Conservation (phyloP, 2,888 invertebrate species). For the Leptinotarsa rubiginosa region DNA sequence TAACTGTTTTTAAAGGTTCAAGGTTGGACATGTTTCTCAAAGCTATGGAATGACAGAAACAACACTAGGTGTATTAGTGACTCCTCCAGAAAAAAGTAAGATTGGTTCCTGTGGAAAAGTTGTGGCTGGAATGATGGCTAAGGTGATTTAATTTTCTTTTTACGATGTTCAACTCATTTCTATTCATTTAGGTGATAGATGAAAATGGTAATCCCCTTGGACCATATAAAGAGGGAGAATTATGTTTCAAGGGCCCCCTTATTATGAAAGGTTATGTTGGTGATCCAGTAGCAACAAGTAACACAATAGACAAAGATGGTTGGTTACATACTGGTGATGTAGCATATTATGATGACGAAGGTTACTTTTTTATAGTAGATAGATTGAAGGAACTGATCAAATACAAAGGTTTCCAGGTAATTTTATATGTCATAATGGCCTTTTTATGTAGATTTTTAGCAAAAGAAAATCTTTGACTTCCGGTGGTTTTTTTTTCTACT, state of each 20-base stretch:
- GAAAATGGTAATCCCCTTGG: conserved; percentile 75
- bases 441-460: too few species aligned
- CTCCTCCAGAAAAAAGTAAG: conserved; percentile 64
- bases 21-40: conserved; percentile 65
- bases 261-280: conserved; percentile 83
- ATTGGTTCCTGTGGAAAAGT: conserved; percentile 77
- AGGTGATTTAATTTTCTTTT: conserved; percentile 60
- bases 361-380: conserved; percentile 86
- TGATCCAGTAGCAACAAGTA: conserved; percentile 75
- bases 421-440: not conserved
- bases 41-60: conserved; percentile 87
- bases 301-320: conserved; percentile 79
- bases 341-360: conserved; percentile 84
- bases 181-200: conserved; percentile 67
- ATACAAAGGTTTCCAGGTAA: conserved; percentile 87
- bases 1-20: conserved; percentile 45
- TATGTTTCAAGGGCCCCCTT: conserved; percentile 83
- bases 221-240: conserved; percentile 79
- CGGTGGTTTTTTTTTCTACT: conserved; percentile 5
- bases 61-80: conserved; percentile 71
- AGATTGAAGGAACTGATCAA: conserved; percentile 92
- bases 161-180: not conserved
- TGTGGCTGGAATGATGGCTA: conserved; percentile 75
- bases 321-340: conserved; percentile 88
- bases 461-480: too few species aligned